A percentile compares a stretch with the other conserved stretches of the same genome.
These are phyloP conservation scores for Ryuthela nishihirai DNA, from an alignment of 2,888 invertebrate species.

Conservation along the genomic window DNA sequence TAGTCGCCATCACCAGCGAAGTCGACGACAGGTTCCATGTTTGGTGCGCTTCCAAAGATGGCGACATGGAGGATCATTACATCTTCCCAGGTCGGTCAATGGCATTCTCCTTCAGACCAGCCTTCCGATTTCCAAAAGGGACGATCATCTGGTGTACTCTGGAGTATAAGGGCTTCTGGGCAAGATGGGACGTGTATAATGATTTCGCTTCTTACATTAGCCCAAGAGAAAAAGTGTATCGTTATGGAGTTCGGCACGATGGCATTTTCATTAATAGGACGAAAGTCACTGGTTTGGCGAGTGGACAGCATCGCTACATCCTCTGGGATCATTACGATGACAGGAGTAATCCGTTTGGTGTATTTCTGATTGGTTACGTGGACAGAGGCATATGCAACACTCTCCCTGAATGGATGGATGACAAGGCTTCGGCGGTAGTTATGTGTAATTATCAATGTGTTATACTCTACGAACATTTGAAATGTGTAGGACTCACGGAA, in stretches of 20 bases:
- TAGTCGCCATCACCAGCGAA: not conserved
- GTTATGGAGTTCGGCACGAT: not conserved
- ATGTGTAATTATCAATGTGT: not conserved
- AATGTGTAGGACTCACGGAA: not conserved
- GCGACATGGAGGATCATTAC: not conserved
- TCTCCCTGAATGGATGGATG: not conserved
- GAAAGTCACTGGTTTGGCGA: not conserved
- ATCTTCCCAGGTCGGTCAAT: not conserved
- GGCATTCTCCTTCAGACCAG: not conserved
- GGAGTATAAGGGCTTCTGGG: not conserved
- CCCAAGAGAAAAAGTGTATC: not conserved
- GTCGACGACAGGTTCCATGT: not conserved
- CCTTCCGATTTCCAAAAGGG: not conserved
- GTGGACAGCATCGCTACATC: not conserved
- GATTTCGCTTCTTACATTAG: not conserved
- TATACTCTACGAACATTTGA: not conserved
- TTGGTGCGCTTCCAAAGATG: not conserved
- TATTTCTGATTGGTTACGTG: not conserved
- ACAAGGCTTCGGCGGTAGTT: not conserved
- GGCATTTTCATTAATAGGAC: not conserved
- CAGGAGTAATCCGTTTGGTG: not conserved
- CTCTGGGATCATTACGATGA: not conserved
- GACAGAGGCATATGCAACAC: not conserved
- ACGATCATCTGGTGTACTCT: not conserved
- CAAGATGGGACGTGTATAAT: not conserved